These are phyloP conservation scores for Spisula solida DNA, from an alignment of 2,888 invertebrate species.

Conservation along the genomic window DNA sequence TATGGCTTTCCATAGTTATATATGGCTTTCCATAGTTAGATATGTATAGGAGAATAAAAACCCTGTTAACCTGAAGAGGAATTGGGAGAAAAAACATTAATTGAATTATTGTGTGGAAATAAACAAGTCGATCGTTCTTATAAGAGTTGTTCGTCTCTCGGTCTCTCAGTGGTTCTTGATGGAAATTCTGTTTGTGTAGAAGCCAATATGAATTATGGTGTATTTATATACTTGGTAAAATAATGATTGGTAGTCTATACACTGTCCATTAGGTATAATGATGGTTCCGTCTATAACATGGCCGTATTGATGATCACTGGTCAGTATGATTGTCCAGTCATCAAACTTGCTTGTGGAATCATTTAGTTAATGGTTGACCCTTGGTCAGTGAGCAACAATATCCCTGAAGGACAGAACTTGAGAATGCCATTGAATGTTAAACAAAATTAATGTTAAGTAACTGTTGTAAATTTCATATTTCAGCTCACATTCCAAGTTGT, in stretches of 20 bases:
- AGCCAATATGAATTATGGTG: background rate
- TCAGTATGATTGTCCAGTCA: too few relatives aligned
- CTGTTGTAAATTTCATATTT: too few relatives aligned
- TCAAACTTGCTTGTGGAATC: too few relatives aligned
- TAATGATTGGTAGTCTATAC: background rate
- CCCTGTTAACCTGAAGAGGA: background rate
- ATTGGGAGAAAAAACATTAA: slow-evolving; percentile 16
- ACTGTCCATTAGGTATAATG: background rate
- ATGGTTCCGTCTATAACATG: background rate
- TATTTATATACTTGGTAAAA: background rate
- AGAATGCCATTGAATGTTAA: too few relatives aligned
- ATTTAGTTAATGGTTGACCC: too few relatives aligned
- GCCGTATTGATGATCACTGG: too few relatives aligned
- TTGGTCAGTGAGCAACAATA: too few relatives aligned
- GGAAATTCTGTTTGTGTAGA: background rate
- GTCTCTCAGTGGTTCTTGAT: background rate
- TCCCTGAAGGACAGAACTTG: too few relatives aligned
- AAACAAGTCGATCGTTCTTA: background rate
- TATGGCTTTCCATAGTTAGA: background rate
- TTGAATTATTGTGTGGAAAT: background rate
- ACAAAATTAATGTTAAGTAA: too few relatives aligned
- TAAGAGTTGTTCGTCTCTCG: background rate
- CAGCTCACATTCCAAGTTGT: too few relatives aligned
- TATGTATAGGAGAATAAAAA: background rate
- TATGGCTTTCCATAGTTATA: too few relatives aligned